A percentile compares a stretch with the other conserved stretches of the same genome.
These are phyloP conservation scores for Indicator maculatus DNA, from an alignment of 2,113 vertebrate species.

Conservation along the genomic window DNA sequence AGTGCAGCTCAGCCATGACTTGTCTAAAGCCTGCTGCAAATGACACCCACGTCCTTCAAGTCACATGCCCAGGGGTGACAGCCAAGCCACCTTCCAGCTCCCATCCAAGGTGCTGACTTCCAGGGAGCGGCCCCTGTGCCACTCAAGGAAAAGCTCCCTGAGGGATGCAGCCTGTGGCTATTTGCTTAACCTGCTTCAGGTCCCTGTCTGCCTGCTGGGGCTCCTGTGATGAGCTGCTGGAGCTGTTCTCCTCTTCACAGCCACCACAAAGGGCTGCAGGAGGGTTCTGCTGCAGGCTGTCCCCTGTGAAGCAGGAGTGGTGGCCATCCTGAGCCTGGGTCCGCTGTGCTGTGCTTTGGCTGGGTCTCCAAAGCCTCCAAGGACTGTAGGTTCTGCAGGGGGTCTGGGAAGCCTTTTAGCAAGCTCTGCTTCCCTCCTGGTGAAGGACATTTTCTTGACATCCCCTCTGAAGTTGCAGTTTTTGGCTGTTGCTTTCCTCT, in stretches of 20 bases:
- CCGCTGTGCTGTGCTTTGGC: neutral
- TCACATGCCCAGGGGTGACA: neutral
- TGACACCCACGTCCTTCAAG: neutral
- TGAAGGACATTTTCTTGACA: no score
- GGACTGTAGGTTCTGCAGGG: neutral
- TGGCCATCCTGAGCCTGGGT: accelerated
- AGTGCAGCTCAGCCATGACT: neutral
- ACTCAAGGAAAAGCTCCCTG: neutral
- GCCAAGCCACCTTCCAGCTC: neutral
- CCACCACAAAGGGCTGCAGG: neutral
- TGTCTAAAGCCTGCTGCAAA: neutral
- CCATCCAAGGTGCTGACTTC: neutral
- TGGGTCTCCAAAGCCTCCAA: neutral
- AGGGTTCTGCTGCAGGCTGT: neutral
- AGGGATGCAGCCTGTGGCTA: accelerated
- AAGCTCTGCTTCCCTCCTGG: neutral
- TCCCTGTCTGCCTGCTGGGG: accelerated
- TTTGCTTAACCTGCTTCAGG: accelerated
- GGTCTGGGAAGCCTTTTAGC: neutral
- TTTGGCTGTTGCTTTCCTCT: neutral
- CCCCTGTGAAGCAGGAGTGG: neutral
- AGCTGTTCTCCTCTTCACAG: neutral
- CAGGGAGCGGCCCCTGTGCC: neutral
- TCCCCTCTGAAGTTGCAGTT: neutral
- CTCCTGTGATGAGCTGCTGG: accelerated